A percentile compares a stretch with the other conserved stretches of the same genome.
phyloP scores from a whole-genome alignment of 2,113 vertebrate genomes.

The Myrmecobius fasciatus region DNA sequence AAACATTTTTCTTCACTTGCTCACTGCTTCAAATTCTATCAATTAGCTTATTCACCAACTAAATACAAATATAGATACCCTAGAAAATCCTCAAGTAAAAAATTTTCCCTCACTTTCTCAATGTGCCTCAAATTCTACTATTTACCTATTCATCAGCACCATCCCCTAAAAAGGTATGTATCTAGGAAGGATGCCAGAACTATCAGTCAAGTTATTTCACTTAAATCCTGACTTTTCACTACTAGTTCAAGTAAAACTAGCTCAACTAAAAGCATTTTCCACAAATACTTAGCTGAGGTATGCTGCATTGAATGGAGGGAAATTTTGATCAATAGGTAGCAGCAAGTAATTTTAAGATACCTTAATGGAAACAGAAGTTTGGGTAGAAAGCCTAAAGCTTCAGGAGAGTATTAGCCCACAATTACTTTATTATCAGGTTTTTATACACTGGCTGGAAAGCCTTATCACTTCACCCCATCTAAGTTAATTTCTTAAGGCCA shows the following conservation, averaged over 20 bases:
- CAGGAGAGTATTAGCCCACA: neutral
- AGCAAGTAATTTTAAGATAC: neutral
- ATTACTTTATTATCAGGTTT: slow-evolving; percentile 17
- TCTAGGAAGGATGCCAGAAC: neutral
- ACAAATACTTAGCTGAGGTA: neutral
- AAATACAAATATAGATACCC: neutral
- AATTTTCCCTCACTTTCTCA: neutral
- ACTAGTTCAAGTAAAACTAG: neutral
- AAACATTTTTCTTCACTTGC: neutral
- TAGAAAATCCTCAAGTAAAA: neutral
- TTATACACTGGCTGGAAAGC: slow-evolving; percentile 26
- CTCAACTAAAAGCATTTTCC: neutral
- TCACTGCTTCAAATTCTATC: neutral
- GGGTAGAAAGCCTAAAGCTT: neutral
- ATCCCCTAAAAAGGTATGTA: neutral
- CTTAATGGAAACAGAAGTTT: neutral
- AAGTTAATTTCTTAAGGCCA: neutral
- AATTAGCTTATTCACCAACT: neutral
- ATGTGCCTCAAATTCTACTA: neutral
- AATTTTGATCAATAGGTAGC: neutral
- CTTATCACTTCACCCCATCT: neutral
- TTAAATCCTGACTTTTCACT: neutral
- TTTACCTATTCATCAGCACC: neutral
- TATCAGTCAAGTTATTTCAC: neutral
- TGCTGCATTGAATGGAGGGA: neutral